Conservation (phyloP, 2,797 vertebrate genomes). For the Erpetoichthys calabaricus region DNA sequence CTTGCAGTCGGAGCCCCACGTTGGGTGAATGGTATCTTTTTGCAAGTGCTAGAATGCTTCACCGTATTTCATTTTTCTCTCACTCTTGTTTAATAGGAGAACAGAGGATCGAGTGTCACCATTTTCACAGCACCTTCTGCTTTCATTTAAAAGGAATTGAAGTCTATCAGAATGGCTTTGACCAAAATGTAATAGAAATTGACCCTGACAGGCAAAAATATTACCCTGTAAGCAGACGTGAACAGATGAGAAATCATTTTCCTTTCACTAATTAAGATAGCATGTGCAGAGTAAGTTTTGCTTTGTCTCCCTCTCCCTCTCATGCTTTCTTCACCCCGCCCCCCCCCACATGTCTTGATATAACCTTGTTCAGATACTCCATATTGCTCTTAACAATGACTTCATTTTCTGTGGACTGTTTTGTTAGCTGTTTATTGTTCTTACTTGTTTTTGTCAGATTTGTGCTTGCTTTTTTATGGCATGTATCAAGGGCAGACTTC, state of each 20-base stretch:
- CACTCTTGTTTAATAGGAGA: slow-evolving; percentile 18
- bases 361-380: slow-evolving; percentile 23
- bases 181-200: slow-evolving; percentile 62
- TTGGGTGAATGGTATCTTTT: slow-evolving; percentile 32
- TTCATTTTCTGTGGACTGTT: no score
- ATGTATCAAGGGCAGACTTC: no score
- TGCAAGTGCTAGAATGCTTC: slow-evolving; percentile 30
- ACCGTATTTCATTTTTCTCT: slow-evolving; percentile 35
- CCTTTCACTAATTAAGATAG: slow-evolving; percentile 63
- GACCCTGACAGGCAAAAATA: slow-evolving; percentile 71
- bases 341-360: slow-evolving; percentile 30
- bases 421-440: no score
- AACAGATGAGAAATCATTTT: slow-evolving; percentile 64
- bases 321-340: slow-evolving; percentile 24
- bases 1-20: background rate
- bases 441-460: no score
- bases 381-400: no score
- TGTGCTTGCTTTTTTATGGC: no score
- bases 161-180: slow-evolving; percentile 61
- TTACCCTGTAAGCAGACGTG: slow-evolving; percentile 59
- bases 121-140: slow-evolving; percentile 64
- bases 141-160: slow-evolving; percentile 61
- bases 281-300: slow-evolving; percentile 67
- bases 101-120: slow-evolving; percentile 62
- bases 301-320: slow-evolving; percentile 44